Conservation (phyloP, 2,797 vertebrate genomes). For the Cheirogaleus major region DNA sequence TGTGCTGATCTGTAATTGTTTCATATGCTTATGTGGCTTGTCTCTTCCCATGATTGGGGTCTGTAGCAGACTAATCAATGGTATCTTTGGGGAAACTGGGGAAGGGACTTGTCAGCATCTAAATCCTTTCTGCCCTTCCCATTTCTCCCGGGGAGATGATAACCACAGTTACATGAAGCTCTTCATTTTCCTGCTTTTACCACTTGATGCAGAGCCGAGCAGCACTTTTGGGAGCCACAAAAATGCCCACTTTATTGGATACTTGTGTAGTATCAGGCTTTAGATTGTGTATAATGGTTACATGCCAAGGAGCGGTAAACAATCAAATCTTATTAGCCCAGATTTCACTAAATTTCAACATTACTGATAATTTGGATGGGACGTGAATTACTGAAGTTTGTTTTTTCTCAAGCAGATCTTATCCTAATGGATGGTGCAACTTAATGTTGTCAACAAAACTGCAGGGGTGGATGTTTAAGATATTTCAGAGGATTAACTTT, state of each 20-base stretch:
- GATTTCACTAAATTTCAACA: conserved; percentile 5
- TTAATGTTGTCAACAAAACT: conserved; percentile 16
- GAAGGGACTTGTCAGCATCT: background rate
- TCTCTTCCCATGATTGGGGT: background rate
- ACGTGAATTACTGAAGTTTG: background rate
- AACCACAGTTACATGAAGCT: background rate
- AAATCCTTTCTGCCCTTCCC: background rate
- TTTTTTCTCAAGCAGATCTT: conserved; percentile 22
- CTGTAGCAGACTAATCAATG: background rate
- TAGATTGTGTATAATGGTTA: background rate
- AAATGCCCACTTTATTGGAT: conserved; percentile 27
- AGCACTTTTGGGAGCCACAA: background rate
- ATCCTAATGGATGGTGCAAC: background rate
- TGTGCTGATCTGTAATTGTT: conserved; percentile 38
- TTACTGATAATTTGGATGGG: conserved; percentile 1
- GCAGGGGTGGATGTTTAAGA: background rate
- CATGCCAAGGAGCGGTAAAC: conserved; percentile 23
- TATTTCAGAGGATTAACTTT: conserved; percentile 35
- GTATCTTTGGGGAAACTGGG: background rate
- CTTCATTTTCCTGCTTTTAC: background rate
- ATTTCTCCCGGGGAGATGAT: background rate
- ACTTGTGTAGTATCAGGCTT: conserved; percentile 5
- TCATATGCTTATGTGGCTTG: background rate
- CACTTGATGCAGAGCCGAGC: background rate
- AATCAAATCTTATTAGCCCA: conserved; percentile 41